Evolutionary conservation across 2,113 vertebrate genomes (phyloP).

Genomic region (Epinephelus fuscoguttatus): DNA sequence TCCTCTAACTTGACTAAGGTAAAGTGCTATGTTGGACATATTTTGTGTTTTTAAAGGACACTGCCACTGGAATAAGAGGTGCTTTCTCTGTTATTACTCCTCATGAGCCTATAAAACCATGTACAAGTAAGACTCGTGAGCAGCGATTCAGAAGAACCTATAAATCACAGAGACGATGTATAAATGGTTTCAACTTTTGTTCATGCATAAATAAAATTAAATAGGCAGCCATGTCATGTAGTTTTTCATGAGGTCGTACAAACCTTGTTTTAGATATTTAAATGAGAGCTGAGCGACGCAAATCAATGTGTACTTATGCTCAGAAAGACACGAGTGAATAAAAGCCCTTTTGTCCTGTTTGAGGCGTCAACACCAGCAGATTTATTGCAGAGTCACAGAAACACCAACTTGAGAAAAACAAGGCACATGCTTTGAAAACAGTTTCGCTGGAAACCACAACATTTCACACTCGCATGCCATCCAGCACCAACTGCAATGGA

Average conservation of each 20-base stretch:
- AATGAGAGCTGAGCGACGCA: not conserved
- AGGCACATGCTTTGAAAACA: conserved; percentile 16
- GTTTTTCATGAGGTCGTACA: not conserved
- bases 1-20: not conserved
- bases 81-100: not conserved
- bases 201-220: conserved; percentile 29
- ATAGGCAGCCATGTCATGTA: not conserved
- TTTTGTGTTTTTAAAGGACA: no score
- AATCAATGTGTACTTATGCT: not conserved
- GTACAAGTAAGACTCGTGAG: no score
- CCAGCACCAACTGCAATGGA: not conserved
- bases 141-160: no score
- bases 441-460: conserved; percentile 3
- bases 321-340: not conserved
- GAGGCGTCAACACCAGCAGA: conserved; percentile 13
- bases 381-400: conserved; percentile 50
- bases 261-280: not conserved
- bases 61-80: not conserved
- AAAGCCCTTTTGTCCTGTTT: not conserved
- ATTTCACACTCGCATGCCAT: not conserved
- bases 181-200: conserved; percentile 22
- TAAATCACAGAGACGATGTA: not conserved
- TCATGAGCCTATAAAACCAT: not conserved
- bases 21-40: not conserved
- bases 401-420: conserved; percentile 17